These are phyloP conservation scores for Dreissena rostriformis DNA, from an alignment of 1,140 invertebrate genomes.

Conservation along the genomic window DNA sequence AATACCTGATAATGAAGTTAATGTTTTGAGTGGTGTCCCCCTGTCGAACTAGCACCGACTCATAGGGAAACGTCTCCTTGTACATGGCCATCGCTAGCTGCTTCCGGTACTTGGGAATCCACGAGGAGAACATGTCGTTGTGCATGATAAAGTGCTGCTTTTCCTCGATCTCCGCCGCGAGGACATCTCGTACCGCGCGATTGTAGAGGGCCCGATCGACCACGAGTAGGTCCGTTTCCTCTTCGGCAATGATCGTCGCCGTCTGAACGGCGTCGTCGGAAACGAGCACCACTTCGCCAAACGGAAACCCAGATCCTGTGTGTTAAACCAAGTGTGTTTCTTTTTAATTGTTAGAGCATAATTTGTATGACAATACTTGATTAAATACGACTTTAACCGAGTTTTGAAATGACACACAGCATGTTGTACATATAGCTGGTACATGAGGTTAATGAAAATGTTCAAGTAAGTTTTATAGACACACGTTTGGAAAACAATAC, in stretches of 20 bases:
- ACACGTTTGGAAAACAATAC: too few species aligned
- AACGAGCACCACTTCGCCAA: conserved; percentile 79
- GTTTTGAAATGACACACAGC: too few species aligned
- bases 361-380: too few species aligned
- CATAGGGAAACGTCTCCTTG: conserved; percentile 75
- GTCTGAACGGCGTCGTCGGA: conserved; percentile 77
- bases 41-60: conserved; percentile 74
- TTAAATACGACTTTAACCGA: too few species aligned
- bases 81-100: conserved; percentile 80
- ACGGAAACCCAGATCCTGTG: conserved; percentile 76
- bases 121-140: conserved; percentile 74
- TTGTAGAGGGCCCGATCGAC: conserved; percentile 78
- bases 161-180: conserved; percentile 78
- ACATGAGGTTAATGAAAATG: too few species aligned
- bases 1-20: conserved; percentile 80
- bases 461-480: too few species aligned
- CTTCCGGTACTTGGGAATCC: conserved; percentile 79
- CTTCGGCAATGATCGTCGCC: conserved; percentile 77
- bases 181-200: conserved; percentile 77
- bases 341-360: too few species aligned
- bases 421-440: too few species aligned
- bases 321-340: background rate
- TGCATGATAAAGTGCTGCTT: conserved; percentile 76
- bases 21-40: conserved; percentile 74
- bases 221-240: conserved; percentile 75